A percentile compares a stretch with the other conserved stretches of the same genome.
Conservation (phyloP, 2,113 vertebrate genomes). For the Apeltes quadracus region DNA sequence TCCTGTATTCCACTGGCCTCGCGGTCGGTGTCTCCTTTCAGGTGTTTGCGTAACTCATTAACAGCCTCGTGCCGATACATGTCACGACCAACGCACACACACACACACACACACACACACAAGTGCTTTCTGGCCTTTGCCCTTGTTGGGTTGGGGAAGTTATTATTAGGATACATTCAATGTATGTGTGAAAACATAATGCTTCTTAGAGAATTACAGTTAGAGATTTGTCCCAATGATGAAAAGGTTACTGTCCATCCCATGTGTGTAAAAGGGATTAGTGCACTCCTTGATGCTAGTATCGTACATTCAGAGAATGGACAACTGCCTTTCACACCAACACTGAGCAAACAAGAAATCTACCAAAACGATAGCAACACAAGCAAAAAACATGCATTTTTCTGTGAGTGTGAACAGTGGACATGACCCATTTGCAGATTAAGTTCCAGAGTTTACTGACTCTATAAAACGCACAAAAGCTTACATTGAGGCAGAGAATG, state of each 20-base stretch:
- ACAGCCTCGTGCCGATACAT: constrained; percentile 11
- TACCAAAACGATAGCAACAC: background rate
- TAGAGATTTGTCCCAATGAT: background rate
- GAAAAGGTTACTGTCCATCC: background rate
- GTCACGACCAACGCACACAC: constrained; percentile 2
- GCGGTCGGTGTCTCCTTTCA: constrained; percentile 63
- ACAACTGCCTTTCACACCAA: background rate
- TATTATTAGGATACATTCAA: background rate
- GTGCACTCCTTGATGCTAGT: background rate
- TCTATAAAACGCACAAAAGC: background rate
- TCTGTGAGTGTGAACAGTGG: background rate
- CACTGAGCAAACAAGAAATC: background rate
- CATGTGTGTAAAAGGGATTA: too few relatives aligned
- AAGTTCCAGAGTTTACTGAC: background rate
- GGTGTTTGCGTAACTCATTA: constrained; percentile 70
- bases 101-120: constrained; percentile 2
- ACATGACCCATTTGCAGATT: background rate
- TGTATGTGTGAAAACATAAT: too few relatives aligned
- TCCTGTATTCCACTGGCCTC: constrained; percentile 40
- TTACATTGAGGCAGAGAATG: background rate
- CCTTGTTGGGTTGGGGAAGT: background rate
- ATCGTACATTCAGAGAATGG: background rate
- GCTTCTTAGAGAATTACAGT: background rate
- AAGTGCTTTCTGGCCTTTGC: background rate
- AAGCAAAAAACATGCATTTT: background rate